phyloP scores from a whole-genome alignment of 2,888 invertebrate genomes.

The Protophormia terraenovae region DNA sequence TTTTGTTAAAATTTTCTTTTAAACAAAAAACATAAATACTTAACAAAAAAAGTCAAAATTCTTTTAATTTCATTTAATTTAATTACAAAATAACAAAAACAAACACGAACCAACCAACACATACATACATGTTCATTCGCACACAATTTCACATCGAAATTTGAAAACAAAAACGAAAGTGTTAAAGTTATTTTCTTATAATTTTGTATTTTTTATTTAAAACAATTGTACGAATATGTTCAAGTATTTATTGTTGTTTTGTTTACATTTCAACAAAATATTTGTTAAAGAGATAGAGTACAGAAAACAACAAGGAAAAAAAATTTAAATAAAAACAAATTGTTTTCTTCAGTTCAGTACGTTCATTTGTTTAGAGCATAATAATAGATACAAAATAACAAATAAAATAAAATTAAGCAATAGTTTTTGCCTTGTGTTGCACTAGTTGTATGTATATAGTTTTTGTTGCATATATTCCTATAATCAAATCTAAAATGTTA shows the following conservation, averaged over 20 bases:
- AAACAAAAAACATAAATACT: background rate
- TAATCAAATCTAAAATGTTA: slow-evolving; percentile 70
- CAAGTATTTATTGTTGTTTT: slow-evolving; percentile 39
- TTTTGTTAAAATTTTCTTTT: slow-evolving; percentile 1
- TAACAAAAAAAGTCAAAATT: slow-evolving; percentile 38
- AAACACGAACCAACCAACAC: background rate
- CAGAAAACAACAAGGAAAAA: slow-evolving; percentile 3
- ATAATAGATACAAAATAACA: slow-evolving; percentile 59
- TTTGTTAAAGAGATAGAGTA: slow-evolving; percentile 18
- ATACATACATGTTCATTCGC: slow-evolving; percentile 1
- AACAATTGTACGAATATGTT: slow-evolving; percentile 27
- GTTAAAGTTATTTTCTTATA: slow-evolving; percentile 25
- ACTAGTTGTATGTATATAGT: no score
- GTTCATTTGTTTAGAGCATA: slow-evolving; percentile 49
- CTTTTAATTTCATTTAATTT: slow-evolving; percentile 58
- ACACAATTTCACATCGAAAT: slow-evolving; percentile 16
- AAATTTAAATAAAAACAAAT: slow-evolving; percentile 19
- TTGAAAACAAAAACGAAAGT: slow-evolving; percentile 60
- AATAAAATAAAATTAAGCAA: slow-evolving; percentile 54
- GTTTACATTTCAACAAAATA: slow-evolving; percentile 57
- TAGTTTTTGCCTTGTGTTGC: slow-evolving; percentile 28
- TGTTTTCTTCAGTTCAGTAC: slow-evolving; percentile 50
- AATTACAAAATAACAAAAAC: slow-evolving; percentile 24
- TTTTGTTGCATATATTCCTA: slow-evolving; percentile 40
- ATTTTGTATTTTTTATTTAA: slow-evolving; percentile 25